Base-by-base conservation (phyloP, 2,888 invertebrate genomes). In the Meandrusa payeni region DNA sequence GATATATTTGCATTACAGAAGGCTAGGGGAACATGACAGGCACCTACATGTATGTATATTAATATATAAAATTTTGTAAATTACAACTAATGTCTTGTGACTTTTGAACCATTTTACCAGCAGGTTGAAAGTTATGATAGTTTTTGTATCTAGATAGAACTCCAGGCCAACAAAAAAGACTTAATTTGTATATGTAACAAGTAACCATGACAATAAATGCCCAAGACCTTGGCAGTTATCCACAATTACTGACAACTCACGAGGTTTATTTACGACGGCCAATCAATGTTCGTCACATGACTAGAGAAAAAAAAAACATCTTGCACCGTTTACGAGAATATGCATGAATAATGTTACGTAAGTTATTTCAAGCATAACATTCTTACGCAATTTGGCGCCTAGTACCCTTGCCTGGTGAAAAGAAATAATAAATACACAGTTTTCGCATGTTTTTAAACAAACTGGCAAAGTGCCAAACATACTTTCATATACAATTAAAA, bases 191-290 rank as follows among this genome's bases (percentile, higher is more conserved):
- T 46, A 46, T 37, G 41, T 27, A 46, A 46, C 47, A 54, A 52
- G 51, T 55, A 60, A 59, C 70, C 57, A 38, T 71, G 69, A 75
- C 73, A 79, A 70, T 69, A 70, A 72, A 74, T 57, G 69, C 41
- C 76, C 75, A 68, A 77, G 79, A 82, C 83, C 79, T 86, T 85
- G 83, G 83, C 83, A 88, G 69, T 64, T 71, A 74, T 79, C 82
- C 81, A 83, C 74, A 74, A 76, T 72, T 72, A 76, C 57, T 59
- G 50, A 51, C 45, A 57, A 61, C 52, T 51, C 54, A 63, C 39
- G 51, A 49, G 61, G 57, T 70, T 61, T 72, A 62, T 65, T 66
- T 64, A 61, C 52, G 51, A 53, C 34, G 47, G 47, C 19, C 33
- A 47, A 54, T 54, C 42, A 48, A 45, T 48, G 46, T 51, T 29